Evolutionary conservation across 2,113 vertebrate species (phyloP).

Genomic region (Saguinus midas): DNA sequence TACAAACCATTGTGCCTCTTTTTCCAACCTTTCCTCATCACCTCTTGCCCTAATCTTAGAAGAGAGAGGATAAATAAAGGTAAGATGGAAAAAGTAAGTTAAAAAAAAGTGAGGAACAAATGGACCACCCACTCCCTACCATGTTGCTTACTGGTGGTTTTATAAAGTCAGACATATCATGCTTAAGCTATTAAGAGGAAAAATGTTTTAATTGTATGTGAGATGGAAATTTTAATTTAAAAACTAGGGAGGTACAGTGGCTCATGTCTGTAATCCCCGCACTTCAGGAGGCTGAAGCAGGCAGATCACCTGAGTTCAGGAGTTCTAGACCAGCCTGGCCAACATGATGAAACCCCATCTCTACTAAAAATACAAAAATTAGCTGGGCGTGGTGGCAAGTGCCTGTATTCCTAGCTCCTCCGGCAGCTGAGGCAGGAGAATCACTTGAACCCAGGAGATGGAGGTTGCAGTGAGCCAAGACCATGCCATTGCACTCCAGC

Average conservation of each 20-base stretch:
- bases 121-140: not conserved
- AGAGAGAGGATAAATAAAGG: not conserved
- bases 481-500: too few relatives aligned
- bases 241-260: not conserved
- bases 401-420: too few relatives aligned
- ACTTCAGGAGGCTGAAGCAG: too few relatives aligned
- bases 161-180: not conserved
- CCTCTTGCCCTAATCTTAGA: not conserved
- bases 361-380: too few relatives aligned
- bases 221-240: slow-evolving; percentile 37
- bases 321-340: too few relatives aligned
- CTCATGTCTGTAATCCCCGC: too few relatives aligned
- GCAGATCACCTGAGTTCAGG: too few relatives aligned
- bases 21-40: not conserved
- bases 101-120: not conserved
- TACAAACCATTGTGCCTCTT: not conserved
- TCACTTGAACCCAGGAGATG: too few relatives aligned
- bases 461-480: too few relatives aligned
- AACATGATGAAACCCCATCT: too few relatives aligned
- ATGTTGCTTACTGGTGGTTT: not conserved
- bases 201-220: not conserved
- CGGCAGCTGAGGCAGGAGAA: too few relatives aligned
- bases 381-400: too few relatives aligned
- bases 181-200: not conserved
- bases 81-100: not conserved